Evolutionary conservation across 2,888 invertebrate species (phyloP), one percentile per base, ranked within the genome.

Genomic region (Odontocolon sp.): DNA sequence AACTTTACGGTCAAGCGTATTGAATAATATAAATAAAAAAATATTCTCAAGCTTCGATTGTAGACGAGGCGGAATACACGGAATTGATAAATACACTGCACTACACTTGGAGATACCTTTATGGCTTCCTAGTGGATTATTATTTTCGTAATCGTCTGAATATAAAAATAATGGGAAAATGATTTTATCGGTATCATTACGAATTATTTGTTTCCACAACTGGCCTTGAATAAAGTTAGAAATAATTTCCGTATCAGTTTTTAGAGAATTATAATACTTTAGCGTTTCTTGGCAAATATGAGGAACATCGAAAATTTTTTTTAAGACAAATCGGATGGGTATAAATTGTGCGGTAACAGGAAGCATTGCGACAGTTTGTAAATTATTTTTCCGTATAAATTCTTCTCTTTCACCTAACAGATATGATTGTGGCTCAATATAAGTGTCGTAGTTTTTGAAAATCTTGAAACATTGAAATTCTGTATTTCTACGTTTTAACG

Each of bases 101-200:
- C 80, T 81, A 38, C 80, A 79, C 69, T 83, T 83, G 0, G 74
- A 57, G 23, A 83, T 75, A 2, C 80, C 82, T 28, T 70, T 73
- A 67, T 84, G 82, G 50, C 61, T 68, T 1, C 80, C 81, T 1
- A 82, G 40, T 5, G 82, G 81, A 66, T 83, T 83, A 36, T 81
- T 81, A 0, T 38, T 80, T 47, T 84, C 82, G 21, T 76, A 82
- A 66, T 83, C 81, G 57, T 83, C 80, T 36, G 45, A 81, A 50
- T 77, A 82, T 4, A 82, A 23, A 36, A 80, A 74, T 11, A 80
- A 8, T 9, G 83, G 81, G 9, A 83, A 59, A 21, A 80, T 66
- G 8, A 71, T 70, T 68, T 81, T 74, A 16, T 70, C 31, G 1
- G 14, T 23, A 47, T 63, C 50, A n/a, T n/a, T n/a, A 9, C 28